Percentiles rank a stretch among this genome's conserved stretches.
Conservation (phyloP, 1,140 invertebrate species). For the Heliothis subflexa region DNA sequence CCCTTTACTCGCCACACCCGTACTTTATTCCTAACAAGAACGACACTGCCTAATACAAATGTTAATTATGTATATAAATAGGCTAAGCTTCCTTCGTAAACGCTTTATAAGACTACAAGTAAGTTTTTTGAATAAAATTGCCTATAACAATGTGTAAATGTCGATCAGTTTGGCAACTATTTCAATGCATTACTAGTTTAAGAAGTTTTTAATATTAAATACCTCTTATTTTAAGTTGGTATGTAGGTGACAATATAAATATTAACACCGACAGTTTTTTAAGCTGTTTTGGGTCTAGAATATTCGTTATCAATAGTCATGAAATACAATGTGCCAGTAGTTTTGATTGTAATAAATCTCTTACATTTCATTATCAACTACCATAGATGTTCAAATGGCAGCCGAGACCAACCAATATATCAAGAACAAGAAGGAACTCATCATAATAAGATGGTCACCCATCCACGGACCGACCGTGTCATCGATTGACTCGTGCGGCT, state of each 20-base stretch:
- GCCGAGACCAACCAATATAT: too few relatives aligned
- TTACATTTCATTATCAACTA: too few relatives aligned
- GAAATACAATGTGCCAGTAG: neutral
- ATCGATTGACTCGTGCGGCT: neutral
- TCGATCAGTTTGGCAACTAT: conserved; percentile 31
- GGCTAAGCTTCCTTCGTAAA: conserved; percentile 69
- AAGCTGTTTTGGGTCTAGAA: neutral
- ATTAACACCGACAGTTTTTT: conserved; percentile 7
- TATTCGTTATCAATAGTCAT: neutral
- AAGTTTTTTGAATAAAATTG: conserved; percentile 51
- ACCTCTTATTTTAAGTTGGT: neutral
- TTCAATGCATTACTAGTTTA: neutral
- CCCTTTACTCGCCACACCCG: conserved; percentile 58
- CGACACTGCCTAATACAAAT: conserved; percentile 70
- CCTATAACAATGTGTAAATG: conserved; percentile 51
- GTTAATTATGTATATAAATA: conserved; percentile 72
- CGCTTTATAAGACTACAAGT: conserved; percentile 55
- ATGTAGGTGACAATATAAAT: conserved; percentile 34
- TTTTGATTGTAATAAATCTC: too few relatives aligned
- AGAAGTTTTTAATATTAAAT: conserved; percentile 28
- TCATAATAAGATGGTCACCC: too few relatives aligned
- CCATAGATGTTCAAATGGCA: too few relatives aligned
- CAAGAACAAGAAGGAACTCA: too few relatives aligned
- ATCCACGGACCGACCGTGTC: too few relatives aligned
- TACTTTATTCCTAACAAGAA: conserved; percentile 61